Base-by-base conservation (phyloP, 1,140 invertebrate genomes). In the Vanessa atalanta region DNA sequence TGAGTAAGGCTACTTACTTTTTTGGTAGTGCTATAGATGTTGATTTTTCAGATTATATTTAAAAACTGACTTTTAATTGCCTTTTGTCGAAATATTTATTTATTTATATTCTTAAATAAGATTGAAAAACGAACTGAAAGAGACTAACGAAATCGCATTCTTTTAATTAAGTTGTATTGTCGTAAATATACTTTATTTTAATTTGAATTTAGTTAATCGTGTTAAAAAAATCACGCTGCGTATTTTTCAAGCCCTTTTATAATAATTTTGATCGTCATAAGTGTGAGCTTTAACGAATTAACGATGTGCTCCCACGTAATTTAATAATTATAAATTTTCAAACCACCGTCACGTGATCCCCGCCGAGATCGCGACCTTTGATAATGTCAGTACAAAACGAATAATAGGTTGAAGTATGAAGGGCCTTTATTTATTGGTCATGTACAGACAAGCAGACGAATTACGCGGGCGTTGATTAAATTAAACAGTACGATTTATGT, bases 401-500 rank as follows among this genome's bases (percentile, higher is more conserved):
- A 43, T 43, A 57, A 68, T 20, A 60, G 57, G 26, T 4, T 57
- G 51, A 57, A 73, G 23, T 31, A 79, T 75, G 66, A 82, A 73
- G 71, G 88, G 75, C 85, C 84, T 75, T 47, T 53, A 55, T 75
- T 80, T 69, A 80, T 73, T 89, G 87, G 85, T 81, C 68, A 47
- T 69, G 76, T 79, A 63, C 64, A 76, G 72, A 82, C 75, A 82
- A 72, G 84, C 79, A 84, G 81, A 85, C 79, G 83, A 84, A 83
- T 83, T 82, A 86, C 82, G 72, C 79, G 79, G 81, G 84, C 83
- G 88, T 87, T 91, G 88, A 91, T 91, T 89, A 86, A 90, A 91
- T 90, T 91, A 90, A 88, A 89, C 76, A 83, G 83, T 80, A 85
- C 73, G 81, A 91, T 89, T 90, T 91, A 91, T 90, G 89, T 87